phyloP scores from a whole-genome alignment of 2,888 invertebrate species.

The Himalopsyche anomala region DNA sequence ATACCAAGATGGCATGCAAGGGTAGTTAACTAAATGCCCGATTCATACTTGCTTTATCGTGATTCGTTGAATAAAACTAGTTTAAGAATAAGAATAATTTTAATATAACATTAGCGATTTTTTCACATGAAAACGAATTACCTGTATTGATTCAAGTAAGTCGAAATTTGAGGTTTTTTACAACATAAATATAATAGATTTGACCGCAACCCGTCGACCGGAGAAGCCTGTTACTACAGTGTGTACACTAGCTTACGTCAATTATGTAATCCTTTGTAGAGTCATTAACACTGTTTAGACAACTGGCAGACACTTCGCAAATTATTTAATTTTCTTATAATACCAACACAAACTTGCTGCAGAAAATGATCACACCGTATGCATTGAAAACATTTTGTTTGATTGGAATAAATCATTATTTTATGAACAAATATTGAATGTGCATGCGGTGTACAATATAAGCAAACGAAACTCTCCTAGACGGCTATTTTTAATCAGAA shows the following conservation, averaged over 20 bases:
- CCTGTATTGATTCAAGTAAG: too few relatives aligned
- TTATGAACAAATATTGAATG: slow-evolving; percentile 5
- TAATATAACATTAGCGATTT: too few relatives aligned
- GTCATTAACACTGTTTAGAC: slow-evolving; percentile 18
- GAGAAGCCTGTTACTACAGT: background rate
- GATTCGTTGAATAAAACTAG: too few relatives aligned
- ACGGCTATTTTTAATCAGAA: background rate
- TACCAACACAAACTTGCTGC: background rate
- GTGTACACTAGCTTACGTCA: slow-evolving; percentile 1
- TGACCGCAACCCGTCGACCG: background rate
- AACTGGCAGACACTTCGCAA: slow-evolving; percentile 1
- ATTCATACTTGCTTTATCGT: too few relatives aligned
- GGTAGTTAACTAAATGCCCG: too few relatives aligned
- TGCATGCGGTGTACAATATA: background rate
- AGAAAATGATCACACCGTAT: background rate
- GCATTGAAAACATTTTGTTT: background rate
- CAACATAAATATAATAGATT: too few relatives aligned
- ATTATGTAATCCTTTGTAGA: slow-evolving; percentile 9
- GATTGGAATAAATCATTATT: slow-evolving; percentile 20
- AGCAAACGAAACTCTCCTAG: background rate
- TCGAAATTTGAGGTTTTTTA: too few relatives aligned
- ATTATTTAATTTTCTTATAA: background rate
- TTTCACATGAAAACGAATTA: too few relatives aligned
- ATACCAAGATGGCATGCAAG: too few relatives aligned
- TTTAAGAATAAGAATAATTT: too few relatives aligned